A percentile compares a stretch with the other conserved stretches of the same genome.
Evolutionary conservation across 2,113 vertebrate genomes (phyloP).

Genomic region (Xyrauchen texanus): DNA sequence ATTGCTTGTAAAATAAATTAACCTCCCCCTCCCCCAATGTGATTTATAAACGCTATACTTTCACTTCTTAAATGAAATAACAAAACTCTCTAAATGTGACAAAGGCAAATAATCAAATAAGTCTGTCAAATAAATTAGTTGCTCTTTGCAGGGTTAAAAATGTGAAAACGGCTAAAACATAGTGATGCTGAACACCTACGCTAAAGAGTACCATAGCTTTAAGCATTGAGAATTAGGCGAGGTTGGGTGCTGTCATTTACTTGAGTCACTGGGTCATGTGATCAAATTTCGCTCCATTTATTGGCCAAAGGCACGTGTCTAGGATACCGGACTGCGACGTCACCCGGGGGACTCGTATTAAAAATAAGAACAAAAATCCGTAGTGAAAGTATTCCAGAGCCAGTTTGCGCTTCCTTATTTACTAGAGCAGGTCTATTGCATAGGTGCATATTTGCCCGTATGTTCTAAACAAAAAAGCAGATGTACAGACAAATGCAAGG

Average conservation of each 20-base stretch:
- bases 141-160: background rate
- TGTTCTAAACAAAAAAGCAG: background rate
- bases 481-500: constrained; percentile 23
- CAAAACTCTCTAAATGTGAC: background rate
- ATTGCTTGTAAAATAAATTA: background rate
- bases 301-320: constrained; percentile 95
- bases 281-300: constrained; percentile 58
- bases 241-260: constrained; percentile 73
- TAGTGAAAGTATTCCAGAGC: constrained; percentile 87
- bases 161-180: background rate
- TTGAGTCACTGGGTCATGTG: constrained; percentile 79
- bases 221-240: constrained; percentile 61
- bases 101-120: background rate
- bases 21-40: constrained; percentile 26
- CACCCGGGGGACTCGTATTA: constrained; percentile 81
- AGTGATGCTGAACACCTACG: background rate
- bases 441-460: background rate
- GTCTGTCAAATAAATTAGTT: background rate
- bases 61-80: background rate
- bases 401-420: constrained; percentile 74
- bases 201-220: constrained; percentile 46
- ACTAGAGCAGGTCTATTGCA: constrained; percentile 48
- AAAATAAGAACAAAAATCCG: constrained; percentile 89
- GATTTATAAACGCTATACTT: background rate
- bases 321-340: constrained; percentile 79